Evolutionary conservation across 2,888 invertebrate species (phyloP), one percentile per base, ranked within the genome.

Genomic region (Kryphioiulus occultus): DNA sequence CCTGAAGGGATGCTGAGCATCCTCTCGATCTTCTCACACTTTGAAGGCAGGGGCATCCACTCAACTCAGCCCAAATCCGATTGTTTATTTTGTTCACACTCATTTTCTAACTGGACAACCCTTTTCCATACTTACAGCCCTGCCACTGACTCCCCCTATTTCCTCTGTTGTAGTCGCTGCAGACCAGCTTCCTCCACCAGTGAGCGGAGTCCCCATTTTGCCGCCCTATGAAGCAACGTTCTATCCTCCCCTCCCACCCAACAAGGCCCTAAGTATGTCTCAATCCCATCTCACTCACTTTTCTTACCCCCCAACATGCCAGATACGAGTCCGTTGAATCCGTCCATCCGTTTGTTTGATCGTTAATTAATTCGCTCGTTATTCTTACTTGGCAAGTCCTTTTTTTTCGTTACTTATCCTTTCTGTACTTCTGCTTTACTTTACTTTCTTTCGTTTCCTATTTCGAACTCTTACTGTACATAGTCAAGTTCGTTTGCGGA

Each of bases 251-350:
- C 89, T 89, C 88, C 88, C 85, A 78, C 88, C 89, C 88, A 88
- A 87, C 88, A 88, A 88, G 89, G 89, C 89, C 89, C 89, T 86
- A 89, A 89, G 89, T 89, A 89, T 89, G 89, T 89, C 88, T 86
- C 87, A 87, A 84, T 83, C 88, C 86, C 78, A 87, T 86, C 88
- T 88, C 88, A 86, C 68, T 88, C 88, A 78, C 88, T 86, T 78
- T 86, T 78, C 39, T 44, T 53, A 35, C 68, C 87, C 39, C 39
- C 68, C 68, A 44, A 32, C 42, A 47, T 86, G 44, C 86, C 44
- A 78, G 59, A 78, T 86, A 68, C 68, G 35, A 59, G n/a, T 86
- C 87, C 59, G 68, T 86, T 39, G 26, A 30, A 30, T 86, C 78
- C 68, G 68, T 86, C 87, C 78, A 35, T 86, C 87, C 44, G 59